Percentiles rank a stretch among this genome's conserved stretches.
These are phyloP conservation scores for Raillietiella orientalis DNA, from an alignment of 2,888 invertebrate species.

Conservation along the genomic window DNA sequence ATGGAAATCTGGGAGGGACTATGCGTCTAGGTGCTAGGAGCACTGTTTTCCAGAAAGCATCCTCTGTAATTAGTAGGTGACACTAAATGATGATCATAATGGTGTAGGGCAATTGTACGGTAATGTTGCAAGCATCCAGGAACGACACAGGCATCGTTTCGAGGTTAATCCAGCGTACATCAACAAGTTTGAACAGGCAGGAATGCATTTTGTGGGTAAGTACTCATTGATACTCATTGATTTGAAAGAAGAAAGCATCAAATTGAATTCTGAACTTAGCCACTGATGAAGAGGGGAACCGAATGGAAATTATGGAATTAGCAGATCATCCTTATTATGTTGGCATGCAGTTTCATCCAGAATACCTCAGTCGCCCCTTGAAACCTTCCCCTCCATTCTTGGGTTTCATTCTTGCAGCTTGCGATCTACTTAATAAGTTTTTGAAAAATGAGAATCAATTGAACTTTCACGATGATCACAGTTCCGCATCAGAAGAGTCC, in stretches of 20 bases:
- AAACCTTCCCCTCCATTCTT: slow-evolving; percentile 81
- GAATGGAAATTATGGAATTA: slow-evolving; percentile 84
- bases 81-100: slow-evolving; percentile 4
- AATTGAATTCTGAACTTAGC: too few species aligned
- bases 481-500: too few species aligned
- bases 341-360: slow-evolving; percentile 90
- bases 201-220: slow-evolving; percentile 50
- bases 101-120: slow-evolving; percentile 35
- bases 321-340: slow-evolving; percentile 62
- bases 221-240: too few species aligned
- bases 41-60: slow-evolving; percentile 32
- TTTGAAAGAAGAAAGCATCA: too few species aligned
- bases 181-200: slow-evolving; percentile 34
- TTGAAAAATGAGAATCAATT: too few species aligned
- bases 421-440: too few species aligned
- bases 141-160: slow-evolving; percentile 84
- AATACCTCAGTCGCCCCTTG: slow-evolving; percentile 69
- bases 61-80: slow-evolving; percentile 14
- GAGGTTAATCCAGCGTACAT: slow-evolving; percentile 83
- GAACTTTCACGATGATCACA: too few species aligned
- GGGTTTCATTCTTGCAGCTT: slow-evolving; percentile 66
- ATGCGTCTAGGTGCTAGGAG: slow-evolving; percentile 86
- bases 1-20: slow-evolving; percentile 74
- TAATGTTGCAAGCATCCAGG: slow-evolving; percentile 41
- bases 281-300: slow-evolving; percentile 37